Conservation (phyloP, 2,888 invertebrate species). For the Hemithea aestivaria region DNA sequence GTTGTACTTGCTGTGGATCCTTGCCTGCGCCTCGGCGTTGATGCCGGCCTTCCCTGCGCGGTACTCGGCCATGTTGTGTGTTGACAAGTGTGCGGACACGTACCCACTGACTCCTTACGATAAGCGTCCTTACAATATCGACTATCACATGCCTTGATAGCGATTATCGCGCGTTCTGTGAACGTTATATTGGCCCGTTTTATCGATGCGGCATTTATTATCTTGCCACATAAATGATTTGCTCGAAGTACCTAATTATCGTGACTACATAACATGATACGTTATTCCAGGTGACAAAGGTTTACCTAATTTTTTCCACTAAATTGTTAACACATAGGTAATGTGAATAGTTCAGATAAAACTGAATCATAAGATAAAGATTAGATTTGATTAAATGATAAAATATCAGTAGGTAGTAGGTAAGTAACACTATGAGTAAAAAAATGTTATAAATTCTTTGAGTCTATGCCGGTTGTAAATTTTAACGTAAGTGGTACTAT, state of each 20-base stretch:
- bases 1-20: constrained; percentile 97
- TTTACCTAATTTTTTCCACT: too few species aligned
- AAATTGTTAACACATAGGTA: too few species aligned
- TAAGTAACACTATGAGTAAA: too few species aligned
- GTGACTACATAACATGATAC: constrained; percentile 23
- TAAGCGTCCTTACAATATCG: constrained; percentile 61
- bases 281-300: constrained; percentile 1
- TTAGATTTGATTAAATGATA: too few species aligned
- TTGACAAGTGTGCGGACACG: constrained; percentile 60
- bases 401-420: too few species aligned
- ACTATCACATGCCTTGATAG: constrained; percentile 57
- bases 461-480: too few species aligned
- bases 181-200: constrained; percentile 42
- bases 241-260: constrained; percentile 38
- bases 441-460: too few species aligned
- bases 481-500: too few species aligned
- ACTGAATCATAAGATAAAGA: too few species aligned
- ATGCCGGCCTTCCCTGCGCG: constrained; percentile 73
- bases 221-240: constrained; percentile 47
- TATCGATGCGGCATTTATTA: constrained; percentile 40
- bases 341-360: too few species aligned
- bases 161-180: constrained; percentile 54
- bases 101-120: constrained; percentile 67
- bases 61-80: constrained; percentile 69
- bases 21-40: constrained; percentile 71